These are phyloP conservation scores for Scaptomyza graminum DNA, from an alignment of 1,140 invertebrate genomes.

Conservation along the genomic window DNA sequence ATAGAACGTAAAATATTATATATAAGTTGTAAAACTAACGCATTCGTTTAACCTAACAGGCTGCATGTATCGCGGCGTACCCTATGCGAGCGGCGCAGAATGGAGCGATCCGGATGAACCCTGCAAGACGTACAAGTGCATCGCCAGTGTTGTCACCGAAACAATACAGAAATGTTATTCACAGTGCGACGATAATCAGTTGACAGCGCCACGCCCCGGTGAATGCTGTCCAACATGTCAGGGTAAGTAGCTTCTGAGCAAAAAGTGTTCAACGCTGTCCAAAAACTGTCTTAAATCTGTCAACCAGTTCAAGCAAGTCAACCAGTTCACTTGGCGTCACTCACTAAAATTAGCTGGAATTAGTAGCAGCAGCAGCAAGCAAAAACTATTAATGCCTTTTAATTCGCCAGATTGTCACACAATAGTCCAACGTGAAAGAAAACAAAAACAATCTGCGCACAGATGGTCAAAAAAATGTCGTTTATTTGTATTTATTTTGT, in stretches of 20 bases:
- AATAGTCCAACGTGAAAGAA: slow-evolving; percentile 27
- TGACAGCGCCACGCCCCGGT: slow-evolving; percentile 88
- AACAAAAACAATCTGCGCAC: slow-evolving; percentile 44
- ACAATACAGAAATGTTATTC: slow-evolving; percentile 91
- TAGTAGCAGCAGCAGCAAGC: too few species aligned
- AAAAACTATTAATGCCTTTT: slow-evolving; percentile 58
- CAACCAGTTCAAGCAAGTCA: slow-evolving; percentile 31
- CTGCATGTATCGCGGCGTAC: slow-evolving; percentile 89
- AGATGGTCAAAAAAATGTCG: slow-evolving; percentile 37
- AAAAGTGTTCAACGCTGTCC: neutral
- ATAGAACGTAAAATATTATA: neutral
- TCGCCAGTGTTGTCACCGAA: slow-evolving; percentile 93
- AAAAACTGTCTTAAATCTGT: slow-evolving; percentile 16
- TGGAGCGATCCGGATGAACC: slow-evolving; percentile 90
- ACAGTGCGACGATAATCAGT: slow-evolving; percentile 88
- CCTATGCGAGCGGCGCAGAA: slow-evolving; percentile 90
- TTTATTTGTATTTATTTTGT: slow-evolving; percentile 59
- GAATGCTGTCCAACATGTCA: slow-evolving; percentile 93
- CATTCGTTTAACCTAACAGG: slow-evolving; percentile 84
- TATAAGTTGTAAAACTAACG: neutral
- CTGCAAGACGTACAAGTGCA: slow-evolving; percentile 89
- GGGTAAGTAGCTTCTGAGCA: slow-evolving; percentile 84
- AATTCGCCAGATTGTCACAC: slow-evolving; percentile 51
- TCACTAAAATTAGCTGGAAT: slow-evolving; percentile 68
- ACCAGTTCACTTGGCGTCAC: slow-evolving; percentile 54